A percentile compares a stretch with the other conserved stretches of the same genome.
Evolutionary conservation across 1,140 invertebrate genomes (phyloP).

Genomic region (Paramacrobiotus metropolitanus): DNA sequence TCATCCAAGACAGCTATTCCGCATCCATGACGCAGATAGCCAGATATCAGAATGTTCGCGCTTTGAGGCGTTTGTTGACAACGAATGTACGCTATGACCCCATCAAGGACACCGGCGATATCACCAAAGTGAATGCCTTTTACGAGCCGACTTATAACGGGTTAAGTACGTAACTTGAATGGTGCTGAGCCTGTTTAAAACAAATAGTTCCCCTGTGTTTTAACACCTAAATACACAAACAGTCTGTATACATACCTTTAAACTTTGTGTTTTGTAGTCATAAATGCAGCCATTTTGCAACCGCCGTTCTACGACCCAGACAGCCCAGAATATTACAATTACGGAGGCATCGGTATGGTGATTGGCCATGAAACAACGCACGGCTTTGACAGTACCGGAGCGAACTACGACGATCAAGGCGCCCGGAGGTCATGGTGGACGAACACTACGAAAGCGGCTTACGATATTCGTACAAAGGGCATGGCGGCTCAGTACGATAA

Average conservation of each 20-base stretch:
- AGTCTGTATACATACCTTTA: no score
- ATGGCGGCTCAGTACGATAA: background rate
- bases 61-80: background rate
- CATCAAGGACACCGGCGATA: background rate
- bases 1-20: background rate
- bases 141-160: background rate
- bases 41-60: background rate
- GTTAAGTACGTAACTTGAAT: no score
- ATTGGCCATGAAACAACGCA: slow-evolving; percentile 38
- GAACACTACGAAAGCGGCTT: background rate
- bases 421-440: background rate
- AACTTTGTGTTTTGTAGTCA: slow-evolving; percentile 9
- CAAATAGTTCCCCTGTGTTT: no score
- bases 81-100: background rate
- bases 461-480: background rate
- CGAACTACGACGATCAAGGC: background rate
- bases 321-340: slow-evolving; percentile 30
- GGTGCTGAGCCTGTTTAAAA: no score
- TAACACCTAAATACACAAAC: no score
- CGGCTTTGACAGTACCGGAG: slow-evolving; percentile 23
- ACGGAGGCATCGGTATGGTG: slow-evolving; percentile 34
- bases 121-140: background rate
- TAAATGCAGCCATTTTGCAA: slow-evolving; percentile 29
- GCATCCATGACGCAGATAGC: background rate
- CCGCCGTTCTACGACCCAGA: slow-evolving; percentile 27